Base-by-base conservation (phyloP, 2,888 invertebrate species). In the Drosophila austrosaltans region DNA sequence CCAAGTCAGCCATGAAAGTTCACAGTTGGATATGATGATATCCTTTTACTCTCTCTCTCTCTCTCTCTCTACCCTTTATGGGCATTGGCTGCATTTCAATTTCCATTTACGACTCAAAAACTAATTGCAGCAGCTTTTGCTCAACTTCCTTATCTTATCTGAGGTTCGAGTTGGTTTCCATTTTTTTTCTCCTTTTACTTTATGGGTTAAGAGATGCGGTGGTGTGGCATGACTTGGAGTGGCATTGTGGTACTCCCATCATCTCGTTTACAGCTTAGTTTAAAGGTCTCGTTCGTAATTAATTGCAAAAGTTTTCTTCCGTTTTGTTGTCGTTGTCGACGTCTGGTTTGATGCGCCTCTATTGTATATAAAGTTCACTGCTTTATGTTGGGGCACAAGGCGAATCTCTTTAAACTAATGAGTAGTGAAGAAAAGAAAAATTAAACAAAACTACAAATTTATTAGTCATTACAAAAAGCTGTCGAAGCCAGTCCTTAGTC, bases 241-340 rank as follows among this genome's bases (percentile, higher is more conserved):
- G 30, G 32, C 32, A 32, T 44, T 54, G 39, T 62, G 16, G 54
- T 56, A 3, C 42, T 36, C 3, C 28, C 36, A 42, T 22, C 54
- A 36, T 16, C 56, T 48, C 48, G 53, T 36, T 57, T 58, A 63
- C 63, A 59, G 62, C 57, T 69, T 54, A 59, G 61, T 71, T 76
- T 64, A 78, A 76, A 69, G 78, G 72, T 76, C 78, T 54, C 61
- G 32, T 70, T 67, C 68, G 78, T 83, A 88, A 84, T 84, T 88
- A 84, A 84, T 84, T 84, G 87, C 78, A 86, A 88, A 83, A 83
- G 77, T 83, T 83, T 85, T 67, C 54, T 61, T 57, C 53, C 39
- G 57, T 63, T 60, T 73, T 60, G 68, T 73, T 57, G 42, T 39
- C 16, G 44, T 20, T 25, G 48, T 48, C 22, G 48, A 25, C 48